Conservation (phyloP, 2,113 vertebrate species). For the Chamaetylas fuelleborni region DNA sequence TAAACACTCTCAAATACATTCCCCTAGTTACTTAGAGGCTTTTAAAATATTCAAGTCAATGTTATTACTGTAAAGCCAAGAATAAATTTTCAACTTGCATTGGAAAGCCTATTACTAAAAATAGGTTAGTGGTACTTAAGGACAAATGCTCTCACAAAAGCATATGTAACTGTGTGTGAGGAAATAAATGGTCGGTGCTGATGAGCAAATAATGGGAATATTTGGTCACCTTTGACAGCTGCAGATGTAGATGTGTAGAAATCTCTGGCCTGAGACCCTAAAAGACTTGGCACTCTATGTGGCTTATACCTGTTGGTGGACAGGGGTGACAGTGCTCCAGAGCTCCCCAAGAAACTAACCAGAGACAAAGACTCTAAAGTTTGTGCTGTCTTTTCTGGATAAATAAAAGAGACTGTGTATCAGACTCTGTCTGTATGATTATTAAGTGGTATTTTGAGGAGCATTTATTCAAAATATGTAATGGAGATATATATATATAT, state of each 20-base stretch:
- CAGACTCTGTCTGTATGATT: background rate
- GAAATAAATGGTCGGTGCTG: background rate
- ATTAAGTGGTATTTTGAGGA: background rate
- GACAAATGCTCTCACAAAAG: background rate
- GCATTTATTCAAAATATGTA: background rate
- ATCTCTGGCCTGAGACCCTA: background rate
- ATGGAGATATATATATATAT: background rate
- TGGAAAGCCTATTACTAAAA: background rate
- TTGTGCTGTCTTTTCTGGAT: background rate
- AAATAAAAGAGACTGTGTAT: background rate
- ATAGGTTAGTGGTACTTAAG: background rate
- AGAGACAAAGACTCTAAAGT: background rate
- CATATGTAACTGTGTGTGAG: background rate
- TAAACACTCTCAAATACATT: background rate
- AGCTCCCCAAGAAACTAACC: background rate
- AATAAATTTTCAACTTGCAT: background rate
- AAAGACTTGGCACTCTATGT: background rate
- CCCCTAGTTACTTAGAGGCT: background rate
- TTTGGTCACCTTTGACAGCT: background rate
- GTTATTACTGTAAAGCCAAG: background rate
- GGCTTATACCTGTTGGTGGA: background rate
- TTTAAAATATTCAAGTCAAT: slow-evolving; percentile 9
- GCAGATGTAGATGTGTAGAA: background rate
- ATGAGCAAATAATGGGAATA: background rate
- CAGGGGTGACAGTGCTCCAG: background rate